A percentile compares a stretch with the other conserved stretches of the same genome.
phyloP scores from a whole-genome alignment of 2,888 invertebrate genomes.

The Watsonalla cultraria region DNA sequence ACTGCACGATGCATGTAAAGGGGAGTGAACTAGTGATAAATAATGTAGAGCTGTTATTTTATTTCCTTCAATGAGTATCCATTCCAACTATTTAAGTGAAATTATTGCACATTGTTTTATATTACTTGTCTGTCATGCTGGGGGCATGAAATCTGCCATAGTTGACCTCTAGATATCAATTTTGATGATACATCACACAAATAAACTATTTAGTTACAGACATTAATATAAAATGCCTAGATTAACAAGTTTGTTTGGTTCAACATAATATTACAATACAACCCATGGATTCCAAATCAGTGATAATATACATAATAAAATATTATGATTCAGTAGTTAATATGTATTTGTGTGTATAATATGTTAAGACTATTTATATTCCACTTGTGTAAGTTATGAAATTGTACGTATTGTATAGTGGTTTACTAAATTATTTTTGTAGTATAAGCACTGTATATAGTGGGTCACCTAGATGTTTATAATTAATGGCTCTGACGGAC shows the following conservation, averaged over 20 bases:
- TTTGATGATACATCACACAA: too few species aligned
- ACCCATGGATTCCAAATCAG: constrained; percentile 26
- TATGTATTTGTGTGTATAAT: constrained; percentile 40
- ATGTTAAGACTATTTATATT: constrained; percentile 59
- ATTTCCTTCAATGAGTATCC: too few species aligned
- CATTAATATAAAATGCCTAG: too few species aligned
- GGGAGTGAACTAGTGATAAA: too few species aligned
- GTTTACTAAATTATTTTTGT: constrained; percentile 76
- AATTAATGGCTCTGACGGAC: constrained; percentile 51
- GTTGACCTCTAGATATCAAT: too few species aligned
- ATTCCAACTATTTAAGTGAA: too few species aligned
- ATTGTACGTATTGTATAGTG: constrained; percentile 71
- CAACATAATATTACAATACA: background rate
- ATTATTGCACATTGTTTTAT: too few species aligned
- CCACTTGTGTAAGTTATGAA: constrained; percentile 38
- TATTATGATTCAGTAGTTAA: constrained; percentile 8
- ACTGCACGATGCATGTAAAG: background rate
- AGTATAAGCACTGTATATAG: constrained; percentile 74
- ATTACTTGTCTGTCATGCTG: too few species aligned
- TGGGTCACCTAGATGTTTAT: constrained; percentile 66
- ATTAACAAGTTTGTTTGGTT: background rate
- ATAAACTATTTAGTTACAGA: too few species aligned
- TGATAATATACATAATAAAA: constrained; percentile 18
- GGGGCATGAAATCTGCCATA: too few species aligned
- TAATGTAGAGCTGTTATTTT: too few species aligned